Evolutionary conservation across 2,113 vertebrate species (phyloP).

Genomic region (Elephas maximus): DNA sequence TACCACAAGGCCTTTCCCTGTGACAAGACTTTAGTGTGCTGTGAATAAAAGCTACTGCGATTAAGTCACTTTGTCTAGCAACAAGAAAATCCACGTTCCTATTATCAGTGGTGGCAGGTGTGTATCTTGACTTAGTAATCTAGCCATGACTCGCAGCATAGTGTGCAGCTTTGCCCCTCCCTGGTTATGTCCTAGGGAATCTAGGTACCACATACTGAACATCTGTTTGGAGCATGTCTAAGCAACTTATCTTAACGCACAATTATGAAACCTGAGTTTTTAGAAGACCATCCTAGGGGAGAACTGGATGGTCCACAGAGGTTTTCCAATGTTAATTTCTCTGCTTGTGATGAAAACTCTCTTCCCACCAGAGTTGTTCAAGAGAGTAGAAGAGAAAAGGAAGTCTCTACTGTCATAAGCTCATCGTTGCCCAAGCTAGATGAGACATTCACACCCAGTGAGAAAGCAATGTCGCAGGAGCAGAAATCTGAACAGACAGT

Average conservation of each 20-base stretch:
- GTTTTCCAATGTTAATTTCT: background rate
- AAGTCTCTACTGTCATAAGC: fast-evolving
- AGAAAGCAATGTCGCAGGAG: background rate
- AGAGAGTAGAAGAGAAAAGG: background rate
- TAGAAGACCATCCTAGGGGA: fast-evolving
- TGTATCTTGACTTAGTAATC: fast-evolving
- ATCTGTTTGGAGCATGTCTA: fast-evolving
- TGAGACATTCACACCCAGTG: background rate
- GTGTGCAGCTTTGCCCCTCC: background rate
- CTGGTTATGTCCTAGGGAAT: too few relatives aligned
- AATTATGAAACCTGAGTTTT: fast-evolving
- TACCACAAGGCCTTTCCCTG: background rate
- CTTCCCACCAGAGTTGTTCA: constrained; percentile 47
- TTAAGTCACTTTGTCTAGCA: too few relatives aligned
- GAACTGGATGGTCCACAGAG: fast-evolving
- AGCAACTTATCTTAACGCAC: background rate
- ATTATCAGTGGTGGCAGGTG: fast-evolving
- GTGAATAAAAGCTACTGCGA: background rate
- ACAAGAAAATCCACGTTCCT: background rate
- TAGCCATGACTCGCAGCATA: background rate
- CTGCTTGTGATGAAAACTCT: background rate
- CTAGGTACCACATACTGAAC: fast-evolving
- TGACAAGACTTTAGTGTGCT: background rate
- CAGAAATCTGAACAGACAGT: background rate
- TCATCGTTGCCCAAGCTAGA: fast-evolving